Base-by-base conservation (phyloP, 2,797 vertebrate species). In the Geotrypetes seraphini region DNA sequence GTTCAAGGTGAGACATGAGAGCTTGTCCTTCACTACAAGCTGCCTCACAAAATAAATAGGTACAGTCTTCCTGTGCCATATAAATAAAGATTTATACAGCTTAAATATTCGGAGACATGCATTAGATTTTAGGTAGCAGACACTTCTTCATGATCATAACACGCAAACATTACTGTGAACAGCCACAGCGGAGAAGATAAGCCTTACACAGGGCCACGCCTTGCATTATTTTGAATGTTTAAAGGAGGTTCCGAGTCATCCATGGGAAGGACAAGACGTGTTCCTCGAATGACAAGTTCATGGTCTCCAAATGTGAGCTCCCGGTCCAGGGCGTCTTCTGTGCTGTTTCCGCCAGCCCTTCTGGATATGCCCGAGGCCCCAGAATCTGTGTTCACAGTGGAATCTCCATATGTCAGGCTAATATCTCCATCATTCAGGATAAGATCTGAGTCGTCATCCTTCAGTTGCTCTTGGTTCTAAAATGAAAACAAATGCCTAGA, bases 381-480 rank as follows among this genome's bases (percentile, higher is more conserved):
- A 0, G 82, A 81, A 4, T 95, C 90, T 0, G 89, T 86, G 39
- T 76, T 92, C 50, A 94, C 80, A 0, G 90, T 87, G 14, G 92
- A 83, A 65, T 97, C 95, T 1, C 93, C 92, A 1, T 96, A 97
- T 0, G 88, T 88, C 68, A 98, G 70, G 46, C 79, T 94, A 63
- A 96, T 89, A 42, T 97, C 89, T 0, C 90, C 81, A 1, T 98
- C 94, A 0, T 90, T 89, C 74, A 97, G 70, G 71, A 97, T 97
- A 43, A 98, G 88, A 72, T 98, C 95, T 0, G 92, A 96, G 66
- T 96, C 92, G 3, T 96, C 93, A 2, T 98, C 92, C 63, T 90
- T 94, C 70, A 96, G 66, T 63, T 92, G 90, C 23, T 83, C 77
- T 54, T 96, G 92, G 5, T 98, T 98, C 92, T 98, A 60, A 27